phyloP scores from a whole-genome alignment of 2,888 invertebrate species.

The Parelbella ahira region DNA sequence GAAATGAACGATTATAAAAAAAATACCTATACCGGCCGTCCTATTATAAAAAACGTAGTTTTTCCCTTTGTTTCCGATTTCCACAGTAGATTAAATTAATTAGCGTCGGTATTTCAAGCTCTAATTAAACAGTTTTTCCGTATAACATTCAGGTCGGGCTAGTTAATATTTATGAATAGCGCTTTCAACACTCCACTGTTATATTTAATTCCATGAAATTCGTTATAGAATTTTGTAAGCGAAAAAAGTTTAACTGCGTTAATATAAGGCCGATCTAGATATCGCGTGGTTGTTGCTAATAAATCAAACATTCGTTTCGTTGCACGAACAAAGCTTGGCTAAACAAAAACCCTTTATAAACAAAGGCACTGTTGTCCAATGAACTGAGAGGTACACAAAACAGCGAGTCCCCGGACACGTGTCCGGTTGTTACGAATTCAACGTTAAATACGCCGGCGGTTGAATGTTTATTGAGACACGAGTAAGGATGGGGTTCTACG shows the following conservation, averaged over 20 bases:
- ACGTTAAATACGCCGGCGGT: neutral
- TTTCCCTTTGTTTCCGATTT: no score
- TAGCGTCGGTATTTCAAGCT: no score
- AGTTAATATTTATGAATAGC: constrained; percentile 15
- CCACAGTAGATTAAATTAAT: no score
- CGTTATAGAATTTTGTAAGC: constrained; percentile 3
- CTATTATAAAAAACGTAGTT: no score
- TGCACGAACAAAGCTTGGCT: constrained; percentile 14
- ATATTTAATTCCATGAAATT: constrained; percentile 11
- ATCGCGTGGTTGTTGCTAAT: constrained; percentile 17
- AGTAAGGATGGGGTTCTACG: neutral
- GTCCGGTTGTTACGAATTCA: neutral
- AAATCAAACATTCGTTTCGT: constrained; percentile 24
- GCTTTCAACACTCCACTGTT: constrained; percentile 10
- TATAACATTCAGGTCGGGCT: neutral
- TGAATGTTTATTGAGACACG: constrained; percentile 1
- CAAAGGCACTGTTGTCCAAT: constrained; percentile 6
- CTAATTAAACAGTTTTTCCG: no score
- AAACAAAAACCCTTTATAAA: constrained; percentile 16
- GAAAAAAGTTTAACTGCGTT: no score
- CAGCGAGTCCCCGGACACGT: neutral
- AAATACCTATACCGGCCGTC: no score
- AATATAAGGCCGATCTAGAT: constrained; percentile 19
- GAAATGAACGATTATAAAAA: no score
- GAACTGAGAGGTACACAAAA: neutral